Conservation (phyloP, 2,888 invertebrate genomes). For the Sarcophaga variegata region DNA sequence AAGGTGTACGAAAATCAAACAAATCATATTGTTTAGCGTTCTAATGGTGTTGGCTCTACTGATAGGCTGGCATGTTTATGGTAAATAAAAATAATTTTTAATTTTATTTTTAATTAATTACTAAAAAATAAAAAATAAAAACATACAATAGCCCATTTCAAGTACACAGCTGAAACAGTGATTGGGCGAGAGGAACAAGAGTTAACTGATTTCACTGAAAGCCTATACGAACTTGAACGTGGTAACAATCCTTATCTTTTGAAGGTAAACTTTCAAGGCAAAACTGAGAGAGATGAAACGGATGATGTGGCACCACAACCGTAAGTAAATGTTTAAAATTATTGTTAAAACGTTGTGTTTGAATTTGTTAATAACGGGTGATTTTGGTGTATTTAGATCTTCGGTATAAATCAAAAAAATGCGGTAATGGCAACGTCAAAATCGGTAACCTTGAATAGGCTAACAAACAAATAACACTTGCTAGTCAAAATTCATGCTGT, state of each 20-base stretch:
- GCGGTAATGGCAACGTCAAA: too few species aligned
- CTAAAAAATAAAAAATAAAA: too few species aligned
- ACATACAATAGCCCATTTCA: constrained; percentile 73
- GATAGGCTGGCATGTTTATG: constrained; percentile 77
- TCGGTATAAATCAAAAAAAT: too few species aligned
- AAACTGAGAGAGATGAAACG: constrained; percentile 71
- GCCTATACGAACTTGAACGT: constrained; percentile 74
- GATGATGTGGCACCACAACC: constrained; percentile 74
- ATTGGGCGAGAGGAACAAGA: constrained; percentile 55
- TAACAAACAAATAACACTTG: too few species aligned
- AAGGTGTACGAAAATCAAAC: constrained; percentile 70
- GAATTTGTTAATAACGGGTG: too few species aligned
- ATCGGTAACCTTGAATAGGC: too few species aligned
- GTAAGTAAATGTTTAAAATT: constrained; percentile 72
- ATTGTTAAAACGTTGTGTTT: too few species aligned
- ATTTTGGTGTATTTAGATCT: too few species aligned
- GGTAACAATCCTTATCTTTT: constrained; percentile 71
- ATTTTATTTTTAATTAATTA: too few species aligned
- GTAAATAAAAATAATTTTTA: constrained; percentile 63
- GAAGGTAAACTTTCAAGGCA: constrained; percentile 75
- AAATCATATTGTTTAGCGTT: constrained; percentile 73
- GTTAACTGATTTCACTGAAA: constrained; percentile 71
- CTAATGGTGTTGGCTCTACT: constrained; percentile 72
- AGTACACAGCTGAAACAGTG: constrained; percentile 27
- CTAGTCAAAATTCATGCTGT: too few species aligned